Base-by-base conservation (phyloP, 2,888 invertebrate genomes). In the Agapostemon virescens region DNA sequence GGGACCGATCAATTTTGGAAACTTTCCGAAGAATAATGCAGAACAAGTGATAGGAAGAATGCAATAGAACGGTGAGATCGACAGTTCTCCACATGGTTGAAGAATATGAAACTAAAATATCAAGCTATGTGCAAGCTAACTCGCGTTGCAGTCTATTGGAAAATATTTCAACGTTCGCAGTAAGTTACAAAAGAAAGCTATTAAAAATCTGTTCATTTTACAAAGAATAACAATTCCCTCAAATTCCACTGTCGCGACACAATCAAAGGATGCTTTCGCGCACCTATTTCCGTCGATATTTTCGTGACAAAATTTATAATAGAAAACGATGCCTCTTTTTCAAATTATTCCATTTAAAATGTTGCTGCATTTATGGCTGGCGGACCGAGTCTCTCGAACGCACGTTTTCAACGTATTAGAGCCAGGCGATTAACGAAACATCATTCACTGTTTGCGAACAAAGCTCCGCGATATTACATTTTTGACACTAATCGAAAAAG, bases 1-100 rank as follows among this genome's bases (percentile, higher is more conserved):
- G 82, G 77, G 76, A 81, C 81, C 75, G 82, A 82, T 83, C 87
- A 87, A 88, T 89, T 90, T 89, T 82, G 77, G 68, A 84, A 88
- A 88, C 81, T 87, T 83, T 83, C 42, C 20, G 68, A 78, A 77
- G 69, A 74, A 84, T 77, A 78, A 75, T 79, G 69, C 74, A 36
- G 36, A 77, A 77, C 70, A 64, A 76, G 77, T 33, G 69, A 69
- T 64, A 73, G 75, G 74, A 76, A 69, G 77, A 75, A 83, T 74
- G 75, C 74, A 81, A 75, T 78, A 61, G 71, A 30, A 66, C 38
- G 64, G 36, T 23, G 42, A 38, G 55, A 45, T 52, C 74, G 61
- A 69, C 67, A 69, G 36, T 52, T 26, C 70, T 17, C 17, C n/a
- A n/a, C 64, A 36, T 73, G 38, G 63, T 58, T 68, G 38, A 69